Evolutionary conservation across 2,888 invertebrate genomes (phyloP), one percentile per base, ranked within the genome.

Genomic region (Halictus ligatus): DNA sequence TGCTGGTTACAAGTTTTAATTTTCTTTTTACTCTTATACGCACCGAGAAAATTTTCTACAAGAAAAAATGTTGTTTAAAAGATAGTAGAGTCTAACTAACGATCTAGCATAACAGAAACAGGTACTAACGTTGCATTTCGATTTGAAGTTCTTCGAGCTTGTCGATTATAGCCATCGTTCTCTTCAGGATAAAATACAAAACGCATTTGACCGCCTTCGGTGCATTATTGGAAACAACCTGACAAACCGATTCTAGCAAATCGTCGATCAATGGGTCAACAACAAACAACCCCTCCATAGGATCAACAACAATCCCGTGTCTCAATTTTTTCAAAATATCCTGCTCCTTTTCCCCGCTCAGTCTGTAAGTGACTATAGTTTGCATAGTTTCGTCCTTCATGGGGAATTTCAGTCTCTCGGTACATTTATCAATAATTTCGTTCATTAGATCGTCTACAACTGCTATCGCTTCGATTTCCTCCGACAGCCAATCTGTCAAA

Each of bases 361-460:
- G 54, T 21, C 21, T 84, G 2, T 84, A 88, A 40, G 84, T 89
- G 1, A 90, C 92, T 73, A 92, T 43, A 8, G 92, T 92, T 75
- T 92, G 92, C 7, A 80, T 78, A 4, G 54, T 73, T 64, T 88
- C 84, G 29, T 91, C 89, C 13, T 60, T 83, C 77, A 79, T 60
- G 0, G 92, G 90, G 40, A 87, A 88, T 15, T 79, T 84, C 1
- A 90, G 80, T n/a, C 80, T 85, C 21, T 81, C 64, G 0, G 74
- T 85, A 43, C 91, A 90, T n/a, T 87, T 89, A 1, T 83, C 80
- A 1, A 92, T 43, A 6, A 93, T 86, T 40, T 92, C 92, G 8
- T 92, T 83, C 4, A 92, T 40, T 12, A 92, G 76, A 10, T 88
- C 87, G 15, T 90, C 83, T 8, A 86, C 76, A 0, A 86, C 35